These are phyloP conservation scores for Bhutanitis thaidina DNA, from an alignment of 2,888 invertebrate species.

Conservation along the genomic window DNA sequence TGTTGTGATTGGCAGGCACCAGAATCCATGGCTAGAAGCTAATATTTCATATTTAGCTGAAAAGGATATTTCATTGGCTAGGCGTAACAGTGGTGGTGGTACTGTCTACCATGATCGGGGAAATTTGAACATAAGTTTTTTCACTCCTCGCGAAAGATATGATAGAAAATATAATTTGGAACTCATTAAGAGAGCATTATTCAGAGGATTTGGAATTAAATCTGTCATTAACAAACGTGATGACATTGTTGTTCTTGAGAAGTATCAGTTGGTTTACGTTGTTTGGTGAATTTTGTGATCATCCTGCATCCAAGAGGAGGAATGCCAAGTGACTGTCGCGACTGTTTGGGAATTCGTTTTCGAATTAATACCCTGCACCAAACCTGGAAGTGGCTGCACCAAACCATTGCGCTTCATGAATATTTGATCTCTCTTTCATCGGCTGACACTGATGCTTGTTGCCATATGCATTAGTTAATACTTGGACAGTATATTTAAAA, in stretches of 20 bases:
- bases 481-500: too few relatives aligned
- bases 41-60: constrained; percentile 85
- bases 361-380: constrained; percentile 93
- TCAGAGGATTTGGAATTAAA: constrained; percentile 89
- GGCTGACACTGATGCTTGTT: constrained; percentile 83
- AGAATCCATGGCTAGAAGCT: constrained; percentile 97
- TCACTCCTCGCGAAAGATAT: constrained; percentile 90
- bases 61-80: constrained; percentile 86
- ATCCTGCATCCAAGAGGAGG: constrained; percentile 78
- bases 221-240: constrained; percentile 89
- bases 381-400: constrained; percentile 97
- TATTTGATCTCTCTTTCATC: constrained; percentile 90
- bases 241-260: constrained; percentile 86
- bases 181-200: constrained; percentile 90
- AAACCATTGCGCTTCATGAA: constrained; percentile 92
- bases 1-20: constrained; percentile 97
- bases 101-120: constrained; percentile 98
- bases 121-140: constrained; percentile 95
- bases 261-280: constrained; percentile 44
- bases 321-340: constrained; percentile 86
- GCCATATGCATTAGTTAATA: constrained; percentile 44
- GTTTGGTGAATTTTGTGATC: constrained; percentile 63
- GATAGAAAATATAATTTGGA: constrained; percentile 93
- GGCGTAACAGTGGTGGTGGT: constrained; percentile 97
- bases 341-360: constrained; percentile 93